A percentile compares a stretch with the other conserved stretches of the same genome.
Conservation (phyloP, 2,888 invertebrate species). For the Hetaerina titia region DNA sequence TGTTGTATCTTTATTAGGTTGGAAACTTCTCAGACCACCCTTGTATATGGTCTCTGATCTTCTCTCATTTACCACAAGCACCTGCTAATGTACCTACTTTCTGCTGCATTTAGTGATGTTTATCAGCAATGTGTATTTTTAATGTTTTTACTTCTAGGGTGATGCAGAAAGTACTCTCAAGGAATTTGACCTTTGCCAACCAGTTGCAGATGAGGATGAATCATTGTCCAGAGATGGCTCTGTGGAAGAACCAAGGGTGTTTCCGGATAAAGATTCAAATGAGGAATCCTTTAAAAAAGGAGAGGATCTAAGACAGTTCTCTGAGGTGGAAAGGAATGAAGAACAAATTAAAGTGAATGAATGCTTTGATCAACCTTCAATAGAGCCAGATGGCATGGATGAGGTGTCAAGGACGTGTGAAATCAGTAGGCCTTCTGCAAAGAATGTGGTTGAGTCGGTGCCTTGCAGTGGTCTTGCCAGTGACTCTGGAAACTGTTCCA, state of each 20-base stretch:
- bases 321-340: background rate
- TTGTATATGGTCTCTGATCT: background rate
- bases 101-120: no score
- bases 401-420: background rate
- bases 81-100: no score
- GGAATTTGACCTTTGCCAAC: background rate
- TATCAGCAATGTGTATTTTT: background rate
- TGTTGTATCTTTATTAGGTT: background rate
- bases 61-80: no score
- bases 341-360: background rate
- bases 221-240: background rate
- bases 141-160: background rate
- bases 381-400: background rate
- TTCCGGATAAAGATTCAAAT: background rate
- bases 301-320: background rate
- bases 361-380: background rate
- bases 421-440: background rate
- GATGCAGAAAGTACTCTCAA: background rate
- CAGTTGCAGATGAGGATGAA: background rate
- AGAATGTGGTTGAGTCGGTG: background rate
- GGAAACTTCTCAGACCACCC: background rate
- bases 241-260: background rate
- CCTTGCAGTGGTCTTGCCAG: background rate
- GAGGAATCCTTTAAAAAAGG: background rate
- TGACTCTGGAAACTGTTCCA: background rate